Base-by-base conservation (phyloP, 2,797 vertebrate genomes). In the Manis javanica region DNA sequence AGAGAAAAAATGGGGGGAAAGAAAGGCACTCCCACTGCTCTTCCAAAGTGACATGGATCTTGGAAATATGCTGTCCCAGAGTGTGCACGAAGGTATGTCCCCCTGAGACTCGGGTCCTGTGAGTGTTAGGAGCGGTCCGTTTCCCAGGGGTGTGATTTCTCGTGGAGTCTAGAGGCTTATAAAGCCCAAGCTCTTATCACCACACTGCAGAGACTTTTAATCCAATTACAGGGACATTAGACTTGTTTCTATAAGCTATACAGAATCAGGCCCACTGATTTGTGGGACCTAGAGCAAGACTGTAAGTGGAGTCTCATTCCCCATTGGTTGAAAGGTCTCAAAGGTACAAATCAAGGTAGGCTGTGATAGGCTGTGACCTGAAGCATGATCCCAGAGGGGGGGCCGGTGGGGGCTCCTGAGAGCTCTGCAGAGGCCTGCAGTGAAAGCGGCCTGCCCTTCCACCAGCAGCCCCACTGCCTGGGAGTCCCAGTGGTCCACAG, bases 81-180 rank as follows among this genome's bases (percentile, higher is more conserved):
- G 16, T 0, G 0, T 66, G 5, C 46, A 29, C 0, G 2, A 31
- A 46, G 29, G 2, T 2, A 11, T 34, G 55, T 29, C 42, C 1
- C 12, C 7, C 24, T 3, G 9, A 49, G 16, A 34, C 37, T 1
- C n/a, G 46, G 10, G 2, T 88, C 34, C 46, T 51, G 14, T 37
- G n/a, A n/a, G n/a, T n/a, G n/a, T n/a, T 19, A 71, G 21, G 23
- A 66, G 3, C 11, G 77, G 26, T 9, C 3, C 1, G 2, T 69
- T 90, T 81, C 49, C 39, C 18, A 79, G 77, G 34, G 21, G 19
- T 61, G 24, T 46, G 57, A 64, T 42, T 72, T 64, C 78, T 74
- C 37, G 53, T 63, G 11, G 68, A 57, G 8, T 19, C 42, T 64
- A 14, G n/a, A 82, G 61, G 16, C 42, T 59, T 61, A 26, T 29